A percentile compares a stretch with the other conserved stretches of the same genome.
phyloP scores from a whole-genome alignment of 2,888 invertebrate genomes.

The Erannis defoliaria region DNA sequence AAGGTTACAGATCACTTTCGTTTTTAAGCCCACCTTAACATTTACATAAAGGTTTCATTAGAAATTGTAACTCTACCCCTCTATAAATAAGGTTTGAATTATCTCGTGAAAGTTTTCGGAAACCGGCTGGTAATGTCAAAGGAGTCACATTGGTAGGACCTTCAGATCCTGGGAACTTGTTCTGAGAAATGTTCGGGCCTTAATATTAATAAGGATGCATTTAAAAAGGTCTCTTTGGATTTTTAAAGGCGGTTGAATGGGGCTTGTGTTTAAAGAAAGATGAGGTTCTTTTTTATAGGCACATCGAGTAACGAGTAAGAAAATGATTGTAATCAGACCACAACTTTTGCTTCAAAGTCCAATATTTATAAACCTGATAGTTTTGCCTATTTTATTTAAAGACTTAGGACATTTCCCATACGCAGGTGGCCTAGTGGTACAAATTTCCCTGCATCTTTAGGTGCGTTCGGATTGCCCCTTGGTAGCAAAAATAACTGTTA shows the following conservation, averaged over 20 bases:
- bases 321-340: neutral
- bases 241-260: constrained; percentile 30
- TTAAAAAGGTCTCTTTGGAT: constrained; percentile 25
- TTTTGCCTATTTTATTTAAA: too few relatives aligned
- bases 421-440: too few relatives aligned
- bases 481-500: too few relatives aligned
- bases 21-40: constrained; percentile 48
- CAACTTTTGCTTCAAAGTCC: too few relatives aligned
- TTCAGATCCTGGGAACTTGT: constrained; percentile 57
- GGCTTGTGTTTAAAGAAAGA: constrained; percentile 14
- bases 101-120: constrained; percentile 22
- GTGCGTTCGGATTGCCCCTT: too few relatives aligned
- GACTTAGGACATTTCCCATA: too few relatives aligned
- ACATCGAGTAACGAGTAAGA: neutral
- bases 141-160: constrained; percentile 75
- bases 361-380: too few relatives aligned
- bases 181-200: constrained; percentile 34
- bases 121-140: constrained; percentile 75
- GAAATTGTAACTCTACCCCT: constrained; percentile 20
- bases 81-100: constrained; percentile 26
- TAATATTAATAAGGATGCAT: constrained; percentile 31
- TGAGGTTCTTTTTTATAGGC: constrained; percentile 6
- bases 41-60: constrained; percentile 15
- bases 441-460: too few relatives aligned
- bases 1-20: constrained; percentile 65